A percentile compares a stretch with the other conserved stretches of the same genome.
Evolutionary conservation across 35 echinoderm and acorn worm genomes (phyloP).

Genomic region (Patiria miniata): DNA sequence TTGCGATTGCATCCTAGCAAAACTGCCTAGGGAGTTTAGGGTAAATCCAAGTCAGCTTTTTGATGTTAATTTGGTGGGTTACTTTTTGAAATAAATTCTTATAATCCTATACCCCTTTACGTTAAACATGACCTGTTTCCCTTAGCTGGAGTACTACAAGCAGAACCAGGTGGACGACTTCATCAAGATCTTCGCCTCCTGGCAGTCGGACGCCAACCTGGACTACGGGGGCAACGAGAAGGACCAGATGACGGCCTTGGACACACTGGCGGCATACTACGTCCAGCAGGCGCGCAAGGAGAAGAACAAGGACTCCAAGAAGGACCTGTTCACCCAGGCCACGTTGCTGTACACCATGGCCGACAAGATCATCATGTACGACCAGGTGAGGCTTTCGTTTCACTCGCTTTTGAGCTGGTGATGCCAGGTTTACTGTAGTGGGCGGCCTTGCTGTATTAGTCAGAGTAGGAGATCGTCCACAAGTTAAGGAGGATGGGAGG

Average conservation of each 20-base stretch:
- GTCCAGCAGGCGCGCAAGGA: constrained; percentile 95
- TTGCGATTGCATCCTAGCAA: no score
- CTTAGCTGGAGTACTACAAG: constrained; percentile 97
- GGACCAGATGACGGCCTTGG: constrained; percentile 98
- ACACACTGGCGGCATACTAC: constrained; percentile 95
- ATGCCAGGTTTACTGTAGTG: no score
- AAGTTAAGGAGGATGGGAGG: no score
- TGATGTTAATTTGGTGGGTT: no score
- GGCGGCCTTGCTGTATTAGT: no score
- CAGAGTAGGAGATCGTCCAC: no score
- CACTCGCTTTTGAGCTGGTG: not conserved
- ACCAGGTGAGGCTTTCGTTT: constrained; percentile 82
- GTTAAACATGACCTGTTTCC: not conserved
- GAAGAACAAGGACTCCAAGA: constrained; percentile 95
- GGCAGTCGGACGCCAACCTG: constrained; percentile 94
- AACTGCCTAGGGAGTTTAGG: no score
- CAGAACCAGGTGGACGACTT: constrained; percentile 90
- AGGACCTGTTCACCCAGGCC: constrained; percentile 96
- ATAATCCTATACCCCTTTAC: no score
- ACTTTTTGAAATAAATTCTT: no score
- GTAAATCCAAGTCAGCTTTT: no score
- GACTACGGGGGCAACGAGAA: constrained; percentile 93
- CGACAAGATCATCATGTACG: constrained; percentile 99
- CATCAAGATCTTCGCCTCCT: constrained; percentile 99
- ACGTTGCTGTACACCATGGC: constrained; percentile 97